phyloP scores from a whole-genome alignment of 2,888 invertebrate genomes.

The Synanthedon formicaeformis region DNA sequence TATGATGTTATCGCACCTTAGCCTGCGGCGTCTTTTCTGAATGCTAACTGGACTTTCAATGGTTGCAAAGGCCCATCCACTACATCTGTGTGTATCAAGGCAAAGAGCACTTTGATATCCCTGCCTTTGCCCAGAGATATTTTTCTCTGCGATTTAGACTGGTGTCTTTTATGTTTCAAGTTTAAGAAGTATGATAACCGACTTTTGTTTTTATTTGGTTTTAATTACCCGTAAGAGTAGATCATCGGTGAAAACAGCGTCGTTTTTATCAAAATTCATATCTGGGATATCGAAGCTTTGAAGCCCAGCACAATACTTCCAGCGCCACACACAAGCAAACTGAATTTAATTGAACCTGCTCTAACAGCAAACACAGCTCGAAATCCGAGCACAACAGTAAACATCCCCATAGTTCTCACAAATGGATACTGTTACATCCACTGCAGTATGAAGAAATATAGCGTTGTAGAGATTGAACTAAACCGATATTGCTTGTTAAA shows the following conservation, averaged over 20 bases:
- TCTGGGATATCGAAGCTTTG: no score
- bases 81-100: slow-evolving; percentile 28
- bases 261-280: no score
- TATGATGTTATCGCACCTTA: slow-evolving; percentile 55
- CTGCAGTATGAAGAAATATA: no score
- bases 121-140: slow-evolving; percentile 38
- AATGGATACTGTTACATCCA: neutral
- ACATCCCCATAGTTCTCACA: slow-evolving; percentile 10
- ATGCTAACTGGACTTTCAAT: slow-evolving; percentile 44
- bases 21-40: slow-evolving; percentile 64
- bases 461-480: no score
- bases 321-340: slow-evolving; percentile 8
- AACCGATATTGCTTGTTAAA: no score
- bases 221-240: no score
- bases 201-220: no score
- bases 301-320: neutral
- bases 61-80: slow-evolving; percentile 24
- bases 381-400: slow-evolving; percentile 16
- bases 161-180: slow-evolving; percentile 5
- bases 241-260: no score
- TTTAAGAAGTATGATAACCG: no score
- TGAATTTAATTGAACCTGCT: slow-evolving; percentile 18
- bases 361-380: slow-evolving; percentile 14
- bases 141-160: slow-evolving; percentile 59
- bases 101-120: slow-evolving; percentile 44